phyloP scores from a whole-genome alignment of 23 tunicate genomes.

The Botrylloides violaceus region DNA sequence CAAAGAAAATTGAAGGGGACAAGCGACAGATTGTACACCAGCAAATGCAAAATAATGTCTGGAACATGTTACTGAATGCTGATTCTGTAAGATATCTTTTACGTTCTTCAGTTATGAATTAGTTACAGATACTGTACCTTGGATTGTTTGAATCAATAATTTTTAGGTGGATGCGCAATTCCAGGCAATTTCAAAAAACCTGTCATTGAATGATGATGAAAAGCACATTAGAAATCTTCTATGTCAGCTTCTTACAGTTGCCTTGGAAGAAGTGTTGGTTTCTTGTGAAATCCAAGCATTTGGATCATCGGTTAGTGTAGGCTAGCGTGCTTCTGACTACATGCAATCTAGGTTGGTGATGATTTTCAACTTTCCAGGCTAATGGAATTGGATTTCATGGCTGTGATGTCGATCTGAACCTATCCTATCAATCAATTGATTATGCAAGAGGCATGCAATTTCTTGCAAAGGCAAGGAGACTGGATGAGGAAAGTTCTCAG shows the following conservation, averaged over 20 bases:
- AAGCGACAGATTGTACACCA: slow-evolving; percentile 1
- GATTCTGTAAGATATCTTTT: slow-evolving; percentile 12
- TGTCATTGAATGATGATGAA: slow-evolving; percentile 44
- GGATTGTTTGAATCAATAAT: too few relatives aligned
- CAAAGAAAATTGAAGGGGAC: slow-evolving; percentile 15
- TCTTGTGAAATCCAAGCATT: slow-evolving; percentile 46
- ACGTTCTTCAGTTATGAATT: too few relatives aligned
- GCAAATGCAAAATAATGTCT: slow-evolving; percentile 9
- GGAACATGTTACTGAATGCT: slow-evolving; percentile 12
- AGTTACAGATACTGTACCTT: too few relatives aligned
- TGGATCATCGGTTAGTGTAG: slow-evolving; percentile 74
- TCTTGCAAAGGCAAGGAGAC: slow-evolving; percentile 1
- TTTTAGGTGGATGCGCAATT: slow-evolving; percentile 35
- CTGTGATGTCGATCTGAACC: slow-evolving; percentile 70
- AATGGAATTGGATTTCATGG: slow-evolving; percentile 81
- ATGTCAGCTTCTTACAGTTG: slow-evolving; percentile 41
- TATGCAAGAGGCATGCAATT: slow-evolving; percentile 33
- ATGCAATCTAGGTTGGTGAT: neutral
- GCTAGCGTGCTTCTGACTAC: neutral
- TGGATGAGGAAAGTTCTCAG: neutral
- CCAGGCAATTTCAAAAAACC: slow-evolving; percentile 16
- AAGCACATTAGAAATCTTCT: slow-evolving; percentile 37
- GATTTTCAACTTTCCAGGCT: slow-evolving; percentile 19
- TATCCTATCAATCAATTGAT: slow-evolving; percentile 26
- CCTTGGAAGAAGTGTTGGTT: slow-evolving; percentile 61